phyloP scores from a whole-genome alignment of 2,113 vertebrate species.

The Tetraodon nigroviridis region DNA sequence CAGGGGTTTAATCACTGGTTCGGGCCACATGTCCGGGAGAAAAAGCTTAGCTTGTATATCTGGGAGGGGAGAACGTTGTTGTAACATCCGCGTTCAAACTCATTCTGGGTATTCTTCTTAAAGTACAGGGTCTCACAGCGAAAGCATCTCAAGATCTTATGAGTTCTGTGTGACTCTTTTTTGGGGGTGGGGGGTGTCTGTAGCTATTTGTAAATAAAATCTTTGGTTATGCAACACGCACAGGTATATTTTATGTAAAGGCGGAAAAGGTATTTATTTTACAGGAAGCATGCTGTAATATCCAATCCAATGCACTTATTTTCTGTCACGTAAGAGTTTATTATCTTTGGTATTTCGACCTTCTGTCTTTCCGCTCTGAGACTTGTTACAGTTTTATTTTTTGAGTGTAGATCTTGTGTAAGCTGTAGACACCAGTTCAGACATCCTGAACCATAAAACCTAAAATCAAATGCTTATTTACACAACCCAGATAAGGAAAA shows the following conservation, averaged over 20 bases:
- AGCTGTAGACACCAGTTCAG: constrained; percentile 16
- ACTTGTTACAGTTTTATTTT: constrained; percentile 28
- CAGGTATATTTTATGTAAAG: constrained; percentile 22
- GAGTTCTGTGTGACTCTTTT: constrained; percentile 26
- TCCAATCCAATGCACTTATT: constrained; percentile 21
- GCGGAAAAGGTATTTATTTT: constrained; percentile 14
- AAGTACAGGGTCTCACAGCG: constrained; percentile 6
- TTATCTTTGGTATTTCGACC: constrained; percentile 34
- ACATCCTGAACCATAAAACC: constrained; percentile 9
- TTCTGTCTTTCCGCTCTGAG: constrained; percentile 40
- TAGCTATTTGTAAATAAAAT: constrained; percentile 62
- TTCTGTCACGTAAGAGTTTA: constrained; percentile 32
- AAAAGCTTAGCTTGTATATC: too few relatives aligned
- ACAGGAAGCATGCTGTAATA: constrained; percentile 19
- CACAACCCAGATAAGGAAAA: constrained; percentile 28
- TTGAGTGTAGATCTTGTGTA: constrained; percentile 15
- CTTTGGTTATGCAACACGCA: constrained; percentile 42
- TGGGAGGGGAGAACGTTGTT: too few relatives aligned
- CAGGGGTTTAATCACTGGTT: constrained; percentile 77
- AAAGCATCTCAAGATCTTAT: too few relatives aligned
- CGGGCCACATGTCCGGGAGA: constrained; percentile 16
- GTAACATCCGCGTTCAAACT: constrained; percentile 32
- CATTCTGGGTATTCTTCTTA: constrained; percentile 30
- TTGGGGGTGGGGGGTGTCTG: constrained; percentile 4
- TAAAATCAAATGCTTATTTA: constrained; percentile 15